Evolutionary conservation across 2,888 invertebrate species (phyloP).

Genomic region (Cinara cedri): DNA sequence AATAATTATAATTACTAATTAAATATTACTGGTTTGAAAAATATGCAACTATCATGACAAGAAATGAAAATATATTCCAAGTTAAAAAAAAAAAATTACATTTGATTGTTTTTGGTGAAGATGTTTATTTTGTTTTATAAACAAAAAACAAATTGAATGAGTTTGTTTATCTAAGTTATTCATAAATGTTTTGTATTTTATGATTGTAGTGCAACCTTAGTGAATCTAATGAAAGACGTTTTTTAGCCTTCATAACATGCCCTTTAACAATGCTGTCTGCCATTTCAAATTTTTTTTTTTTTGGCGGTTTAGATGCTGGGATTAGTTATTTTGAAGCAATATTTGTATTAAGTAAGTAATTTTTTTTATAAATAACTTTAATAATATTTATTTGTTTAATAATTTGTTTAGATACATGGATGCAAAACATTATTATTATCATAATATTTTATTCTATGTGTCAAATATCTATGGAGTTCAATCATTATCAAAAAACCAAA

Average conservation of each 20-base stretch:
- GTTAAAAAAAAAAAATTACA: too few species aligned
- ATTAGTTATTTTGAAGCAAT: conserved; percentile 49
- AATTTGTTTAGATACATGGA: conserved; percentile 63
- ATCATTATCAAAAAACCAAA: conserved; percentile 61
- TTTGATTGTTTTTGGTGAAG: neutral
- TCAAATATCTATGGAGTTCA: conserved; percentile 67
- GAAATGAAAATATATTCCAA: too few species aligned
- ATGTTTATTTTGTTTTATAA: neutral
- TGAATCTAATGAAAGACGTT: conserved; percentile 66
- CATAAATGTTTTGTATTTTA: neutral
- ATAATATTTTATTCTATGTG: conserved; percentile 67
- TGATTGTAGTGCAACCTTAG: conserved; percentile 59
- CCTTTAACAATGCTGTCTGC: conserved; percentile 81
- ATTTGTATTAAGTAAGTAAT: conserved; percentile 48
- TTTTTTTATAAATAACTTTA: neutral
- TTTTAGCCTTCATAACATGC: conserved; percentile 73
- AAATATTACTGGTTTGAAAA: too few species aligned
- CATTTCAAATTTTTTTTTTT: conserved; percentile 87
- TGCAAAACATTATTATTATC: conserved; percentile 62
- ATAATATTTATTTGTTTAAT: neutral
- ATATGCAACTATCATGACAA: too few species aligned
- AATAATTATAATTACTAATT: too few species aligned
- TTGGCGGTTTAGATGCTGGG: conserved; percentile 78
- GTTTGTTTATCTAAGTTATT: neutral
- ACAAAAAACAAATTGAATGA: neutral